Evolutionary conservation across 2,888 invertebrate genomes (phyloP).

Genomic region (Trachelus tabidus): DNA sequence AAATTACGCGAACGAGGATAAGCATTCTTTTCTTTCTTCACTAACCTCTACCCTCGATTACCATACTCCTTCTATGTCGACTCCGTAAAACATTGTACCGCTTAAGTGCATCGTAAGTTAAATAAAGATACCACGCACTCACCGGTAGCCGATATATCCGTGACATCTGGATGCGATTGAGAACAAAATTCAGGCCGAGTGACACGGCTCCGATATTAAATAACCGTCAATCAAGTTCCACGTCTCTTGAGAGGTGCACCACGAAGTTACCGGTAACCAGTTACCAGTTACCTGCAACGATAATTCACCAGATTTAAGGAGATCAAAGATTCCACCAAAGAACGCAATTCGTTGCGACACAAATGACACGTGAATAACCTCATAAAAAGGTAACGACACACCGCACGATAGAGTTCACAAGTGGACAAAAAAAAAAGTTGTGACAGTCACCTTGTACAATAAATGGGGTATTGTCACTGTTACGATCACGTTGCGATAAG

Average conservation of each 20-base stretch:
- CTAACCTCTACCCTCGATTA: not conserved
- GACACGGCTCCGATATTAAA: not conserved
- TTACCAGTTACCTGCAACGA: no score
- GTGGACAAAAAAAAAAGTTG: conserved; percentile 23
- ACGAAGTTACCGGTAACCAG: no score
- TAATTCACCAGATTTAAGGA: not conserved
- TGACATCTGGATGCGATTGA: conserved; percentile 7
- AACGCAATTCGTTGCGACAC: not conserved
- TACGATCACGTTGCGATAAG: not conserved
- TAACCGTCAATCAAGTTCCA: not conserved
- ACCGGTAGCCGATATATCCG: conserved; percentile 14
- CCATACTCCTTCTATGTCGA: not conserved
- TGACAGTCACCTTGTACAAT: conserved; percentile 11
- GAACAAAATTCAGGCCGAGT: not conserved
- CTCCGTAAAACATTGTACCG: not conserved
- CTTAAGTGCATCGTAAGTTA: not conserved
- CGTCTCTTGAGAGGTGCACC: not conserved
- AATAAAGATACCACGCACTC: not conserved
- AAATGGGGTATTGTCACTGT: not conserved
- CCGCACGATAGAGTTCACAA: no score
- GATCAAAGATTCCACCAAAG: not conserved
- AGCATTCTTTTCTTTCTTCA: not conserved
- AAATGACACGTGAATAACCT: not conserved
- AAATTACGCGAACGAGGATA: not conserved
- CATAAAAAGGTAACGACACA: no score